Percentiles rank a stretch among this genome's conserved stretches.
Conservation (phyloP, 2,797 vertebrate species). For the Tympanoctomys barrerae region DNA sequence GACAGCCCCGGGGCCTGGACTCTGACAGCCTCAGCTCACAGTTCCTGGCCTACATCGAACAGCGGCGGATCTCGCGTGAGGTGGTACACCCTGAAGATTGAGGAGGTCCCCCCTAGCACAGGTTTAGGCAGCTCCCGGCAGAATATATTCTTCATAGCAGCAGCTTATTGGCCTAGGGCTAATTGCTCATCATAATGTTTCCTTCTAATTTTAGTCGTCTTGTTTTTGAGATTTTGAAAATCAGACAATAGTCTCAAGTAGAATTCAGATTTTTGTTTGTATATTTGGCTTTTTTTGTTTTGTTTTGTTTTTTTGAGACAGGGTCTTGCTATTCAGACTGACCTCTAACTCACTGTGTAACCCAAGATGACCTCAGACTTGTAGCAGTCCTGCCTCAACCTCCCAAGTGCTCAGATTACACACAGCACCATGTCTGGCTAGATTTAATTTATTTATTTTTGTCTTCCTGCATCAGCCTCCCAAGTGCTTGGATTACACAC, state of each 20-base stretch:
- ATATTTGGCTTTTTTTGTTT: not conserved
- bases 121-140: constrained; percentile 9
- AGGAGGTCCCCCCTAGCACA: not conserved
- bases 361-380: not conserved
- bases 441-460: not conserved
- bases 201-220: constrained; percentile 55
- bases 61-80: constrained; percentile 94
- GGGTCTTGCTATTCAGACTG: not conserved
- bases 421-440: not conserved
- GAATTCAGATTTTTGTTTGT: not conserved
- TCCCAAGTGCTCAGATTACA: not conserved
- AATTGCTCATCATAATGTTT: constrained; percentile 43
- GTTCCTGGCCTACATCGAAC: constrained; percentile 98
- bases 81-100: constrained; percentile 85
- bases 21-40: constrained; percentile 95
- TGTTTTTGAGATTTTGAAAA: constrained; percentile 56
- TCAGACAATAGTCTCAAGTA: not conserved
- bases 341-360: not conserved
- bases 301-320: not conserved
- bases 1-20: constrained; percentile 87
- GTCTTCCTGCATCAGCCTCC: too few relatives aligned
- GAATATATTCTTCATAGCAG: not conserved
- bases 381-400: not conserved
- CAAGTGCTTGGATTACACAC: too few relatives aligned
- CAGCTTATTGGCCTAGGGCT: not conserved